phyloP scores from a whole-genome alignment of 1,140 invertebrate species.

The Bombus vancouverensis region DNA sequence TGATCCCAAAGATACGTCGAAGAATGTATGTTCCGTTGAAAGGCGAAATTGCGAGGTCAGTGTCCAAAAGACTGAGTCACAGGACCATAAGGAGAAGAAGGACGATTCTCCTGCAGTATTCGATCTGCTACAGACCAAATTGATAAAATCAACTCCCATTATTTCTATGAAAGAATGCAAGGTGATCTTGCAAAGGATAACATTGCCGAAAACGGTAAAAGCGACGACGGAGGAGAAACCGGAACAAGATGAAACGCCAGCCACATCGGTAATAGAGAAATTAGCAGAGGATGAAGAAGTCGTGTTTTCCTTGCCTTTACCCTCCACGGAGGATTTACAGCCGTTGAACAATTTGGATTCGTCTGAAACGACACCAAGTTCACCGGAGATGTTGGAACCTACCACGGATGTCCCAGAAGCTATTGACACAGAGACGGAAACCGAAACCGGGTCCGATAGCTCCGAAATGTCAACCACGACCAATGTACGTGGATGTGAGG shows the following conservation, averaged over 20 bases:
- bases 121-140: too few relatives aligned
- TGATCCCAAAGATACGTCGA: not conserved
- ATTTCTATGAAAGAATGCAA: conserved; percentile 34
- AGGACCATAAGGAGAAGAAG: not conserved
- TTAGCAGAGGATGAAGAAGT: conserved; percentile 64
- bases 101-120: not conserved
- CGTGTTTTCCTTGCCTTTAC: conserved; percentile 29
- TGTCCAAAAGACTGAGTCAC: not conserved
- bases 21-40: not conserved
- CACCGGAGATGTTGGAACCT: conserved; percentile 39
- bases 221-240: not conserved
- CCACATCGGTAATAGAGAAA: conserved; percentile 62
- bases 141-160: not conserved
- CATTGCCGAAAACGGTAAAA: not conserved
- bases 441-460: conserved; percentile 75
- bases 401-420: conserved; percentile 11
- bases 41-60: not conserved
- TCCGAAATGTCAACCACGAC: conserved; percentile 72
- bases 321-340: not conserved
- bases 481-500: conserved; percentile 61
- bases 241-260: conserved; percentile 34
- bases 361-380: conserved; percentile 37
- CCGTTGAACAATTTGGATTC: conserved; percentile 38
- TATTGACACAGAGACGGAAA: conserved; percentile 69
- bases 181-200: conserved; percentile 56